Percentiles rank a stretch among this genome's conserved stretches.
These are phyloP conservation scores for Pharmacophagus antenor DNA, from an alignment of 2,888 invertebrate species.

Conservation along the genomic window DNA sequence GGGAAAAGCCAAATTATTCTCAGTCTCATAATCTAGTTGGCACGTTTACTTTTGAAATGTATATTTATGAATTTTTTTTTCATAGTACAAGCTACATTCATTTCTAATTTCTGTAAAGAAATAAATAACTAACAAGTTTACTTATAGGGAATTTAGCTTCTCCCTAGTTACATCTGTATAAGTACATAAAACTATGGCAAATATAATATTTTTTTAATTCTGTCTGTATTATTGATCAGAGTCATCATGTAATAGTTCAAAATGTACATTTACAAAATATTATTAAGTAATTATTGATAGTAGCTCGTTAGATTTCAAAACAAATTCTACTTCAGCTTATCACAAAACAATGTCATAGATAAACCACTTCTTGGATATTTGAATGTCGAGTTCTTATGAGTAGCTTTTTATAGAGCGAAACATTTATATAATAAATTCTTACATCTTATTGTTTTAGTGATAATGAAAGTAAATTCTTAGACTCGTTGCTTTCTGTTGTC, in stretches of 20 bases:
- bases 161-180: no score
- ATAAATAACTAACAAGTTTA: no score
- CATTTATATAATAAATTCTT: not conserved
- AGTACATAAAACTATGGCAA: no score
- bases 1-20: not conserved
- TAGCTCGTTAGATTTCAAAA: slow-evolving; percentile 14
- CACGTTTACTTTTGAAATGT: not conserved
- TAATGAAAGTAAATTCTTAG: no score
- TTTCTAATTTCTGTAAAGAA: no score
- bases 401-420: not conserved
- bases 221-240: not conserved
- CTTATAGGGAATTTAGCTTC: no score
- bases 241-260: no score
- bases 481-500: no score
- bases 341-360: slow-evolving; percentile 1
- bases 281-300: slow-evolving; percentile 22
- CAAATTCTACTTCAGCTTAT: slow-evolving; percentile 41
- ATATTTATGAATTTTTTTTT: no score
- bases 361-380: not conserved
- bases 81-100: no score
- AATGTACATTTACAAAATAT: not conserved
- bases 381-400: not conserved
- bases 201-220: no score
- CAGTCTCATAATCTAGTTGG: not conserved
- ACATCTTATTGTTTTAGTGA: not conserved